Base-by-base conservation (phyloP, 1,140 invertebrate species). In the Drosophila bocqueti region DNA sequence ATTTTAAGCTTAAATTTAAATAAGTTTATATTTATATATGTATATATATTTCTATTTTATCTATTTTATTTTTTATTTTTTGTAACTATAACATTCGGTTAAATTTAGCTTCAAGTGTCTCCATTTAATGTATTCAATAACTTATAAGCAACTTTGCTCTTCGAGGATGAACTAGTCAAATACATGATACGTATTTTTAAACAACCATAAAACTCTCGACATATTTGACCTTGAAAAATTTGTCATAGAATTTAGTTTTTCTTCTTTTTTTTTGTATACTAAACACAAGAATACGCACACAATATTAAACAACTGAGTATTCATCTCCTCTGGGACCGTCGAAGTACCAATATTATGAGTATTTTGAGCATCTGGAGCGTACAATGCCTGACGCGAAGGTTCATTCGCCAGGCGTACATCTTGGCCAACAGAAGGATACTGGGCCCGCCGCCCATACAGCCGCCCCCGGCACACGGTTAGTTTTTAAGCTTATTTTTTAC, bases 281-380 rank as follows among this genome's bases (percentile, higher is more conserved):
- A 47, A 64, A 66, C 75, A 76, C 59, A 49, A 36, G 24, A 42
- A 46, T 36, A 60, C 46, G 36, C 21, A 64, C 36, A 59, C 54
- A 71, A 31, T 60, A 36, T 77, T 77, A 68, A 81, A 89, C 80
- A 75, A 78, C 81, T 80, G 81, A 42, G 34, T 15, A 26, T 68
- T 82, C 66, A 65, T 61, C 67, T 69, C 63, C 62, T 58, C 52
- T 47, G 50, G 61, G 24, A 21, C 38, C 55, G 9, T 40, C 21
- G 10, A 15, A 55, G 13, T 24, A n/a, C 36, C 7, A 11, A 40
- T 36, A 57, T 40, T 40, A 57, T 57, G 54, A 71, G 63, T 42
- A 34, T 66, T 59, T 87, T 92, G 83, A 92, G 84, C 72, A 89
- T 92, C 74, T 91, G 74, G 73, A 79, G 72, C 50, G 74, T 92